Base-by-base conservation (phyloP, 2,113 vertebrate species). In the Phrynosoma blainvillii region DNA sequence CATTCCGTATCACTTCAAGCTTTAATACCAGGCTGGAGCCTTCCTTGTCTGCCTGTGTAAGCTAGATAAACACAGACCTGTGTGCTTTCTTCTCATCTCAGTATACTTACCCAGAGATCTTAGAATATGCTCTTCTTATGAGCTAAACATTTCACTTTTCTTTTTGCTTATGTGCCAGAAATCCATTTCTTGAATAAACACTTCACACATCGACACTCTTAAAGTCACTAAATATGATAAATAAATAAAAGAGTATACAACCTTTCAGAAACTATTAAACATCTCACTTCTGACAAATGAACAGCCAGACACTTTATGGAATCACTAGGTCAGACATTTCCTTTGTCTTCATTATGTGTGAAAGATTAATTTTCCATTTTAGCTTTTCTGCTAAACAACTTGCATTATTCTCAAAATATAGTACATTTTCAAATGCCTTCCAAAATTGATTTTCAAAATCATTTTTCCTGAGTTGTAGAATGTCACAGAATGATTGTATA, bases 11-110 rank as follows among this genome's bases (percentile, higher is more conserved):
- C 96, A 94, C 95, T 96, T 96, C 95, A 94, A 18, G 96, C 96
- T 96, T 97, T 97, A 98, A 98, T 96, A 97, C 96, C 97, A 98
- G 97, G 92, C 97, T 98, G 97, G 98, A 98, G 98, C 97, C 98
- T 95, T 95, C 92, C 94, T 96, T 96, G 97, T 97, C 97, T 97
- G 96, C 96, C 96, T 96, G 95, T 94, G 92, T 92, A 84, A 92
- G 97, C 97, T 98, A 97, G 96, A 98, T 98, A 98, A 98, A 98
- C 97, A 98, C 89, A 96, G 96, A 96, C 95, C 96, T 96, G 95
- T 90, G 92, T 96, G 95, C 95, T 94, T 94, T 94, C 95, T 95
- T 94, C 95, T 96, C 95, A 96, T 96, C 95, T 96, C 92, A 84
- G 89, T 93, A 95, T 92, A 95, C 95, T 96, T 96, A 96, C 93